Percentiles rank a stretch among this genome's conserved stretches.
These are phyloP conservation scores for Nomia melanderi DNA, from an alignment of 1,140 invertebrate species.

Conservation along the genomic window DNA sequence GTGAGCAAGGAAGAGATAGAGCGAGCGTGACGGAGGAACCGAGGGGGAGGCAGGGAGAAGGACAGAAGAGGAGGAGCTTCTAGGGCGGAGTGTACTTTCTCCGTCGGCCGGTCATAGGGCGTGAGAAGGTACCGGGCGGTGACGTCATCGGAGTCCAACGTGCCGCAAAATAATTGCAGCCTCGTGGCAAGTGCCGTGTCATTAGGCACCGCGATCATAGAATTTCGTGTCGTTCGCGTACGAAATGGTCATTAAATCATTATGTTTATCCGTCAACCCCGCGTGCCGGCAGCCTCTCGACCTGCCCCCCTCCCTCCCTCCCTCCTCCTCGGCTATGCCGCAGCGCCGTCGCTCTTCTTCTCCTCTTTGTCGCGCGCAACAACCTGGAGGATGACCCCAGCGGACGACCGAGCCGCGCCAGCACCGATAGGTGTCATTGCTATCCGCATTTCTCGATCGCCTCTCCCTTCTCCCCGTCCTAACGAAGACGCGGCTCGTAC, in stretches of 20 bases:
- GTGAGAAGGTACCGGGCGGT: conserved; percentile 76
- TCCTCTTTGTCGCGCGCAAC: neutral
- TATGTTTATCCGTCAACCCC: conserved; percentile 79
- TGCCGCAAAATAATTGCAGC: conserved; percentile 79
- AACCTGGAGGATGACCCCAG: conserved; percentile 35
- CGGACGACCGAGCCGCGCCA: conserved; percentile 16
- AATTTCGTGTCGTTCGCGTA: conserved; percentile 79
- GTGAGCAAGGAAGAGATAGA: neutral
- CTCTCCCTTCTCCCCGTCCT: too few relatives aligned
- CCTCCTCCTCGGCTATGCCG: too few relatives aligned
- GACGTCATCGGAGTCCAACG: conserved; percentile 76
- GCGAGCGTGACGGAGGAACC: too few relatives aligned
- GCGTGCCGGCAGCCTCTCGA: conserved; percentile 76
- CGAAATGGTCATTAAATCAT: conserved; percentile 80
- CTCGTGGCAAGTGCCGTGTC: conserved; percentile 79
- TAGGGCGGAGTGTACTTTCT: conserved; percentile 71
- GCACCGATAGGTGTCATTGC: conserved; percentile 15
- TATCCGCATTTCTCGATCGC: conserved; percentile 40
- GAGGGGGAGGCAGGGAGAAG: too few relatives aligned
- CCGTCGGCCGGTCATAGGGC: conserved; percentile 74
- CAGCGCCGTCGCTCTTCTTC: conserved; percentile 18
- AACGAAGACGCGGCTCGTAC: too few relatives aligned
- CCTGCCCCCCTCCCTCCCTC: too few relatives aligned
- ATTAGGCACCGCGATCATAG: conserved; percentile 77
- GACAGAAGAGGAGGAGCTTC: conserved; percentile 47